phyloP scores from a whole-genome alignment of 2,888 invertebrate genomes.

The Hyppa rectilinea region DNA sequence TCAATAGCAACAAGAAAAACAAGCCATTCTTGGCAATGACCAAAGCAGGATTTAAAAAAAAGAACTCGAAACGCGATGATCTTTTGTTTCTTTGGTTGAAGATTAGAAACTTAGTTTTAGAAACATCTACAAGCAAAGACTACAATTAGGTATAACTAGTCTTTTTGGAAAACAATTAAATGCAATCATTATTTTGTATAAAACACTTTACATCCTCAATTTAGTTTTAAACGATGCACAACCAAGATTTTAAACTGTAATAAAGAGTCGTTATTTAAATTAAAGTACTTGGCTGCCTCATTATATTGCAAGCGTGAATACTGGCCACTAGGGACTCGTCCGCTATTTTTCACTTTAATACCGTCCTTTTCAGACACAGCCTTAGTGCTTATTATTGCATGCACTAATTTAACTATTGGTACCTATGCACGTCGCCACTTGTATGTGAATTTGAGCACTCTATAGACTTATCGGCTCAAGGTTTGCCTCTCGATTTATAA shows the following conservation, averaged over 20 bases:
- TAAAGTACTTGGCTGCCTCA: conserved; percentile 20
- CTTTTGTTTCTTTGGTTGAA: conserved; percentile 7
- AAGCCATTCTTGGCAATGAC: conserved; percentile 30
- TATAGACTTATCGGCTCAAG: conserved; percentile 52
- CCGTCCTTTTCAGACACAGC: fast-evolving
- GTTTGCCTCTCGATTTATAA: conserved; percentile 48
- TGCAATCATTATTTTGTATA: conserved; percentile 7
- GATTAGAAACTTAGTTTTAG: not conserved
- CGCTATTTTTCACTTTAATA: not conserved
- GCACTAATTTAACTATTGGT: conserved; percentile 7
- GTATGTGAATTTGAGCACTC: conserved; percentile 46
- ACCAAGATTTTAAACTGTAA: conserved; percentile 16
- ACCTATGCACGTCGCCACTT: conserved; percentile 21
- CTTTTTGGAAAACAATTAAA: conserved; percentile 10
- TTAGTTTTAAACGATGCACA: conserved; percentile 25
- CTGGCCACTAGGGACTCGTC: conserved; percentile 21
- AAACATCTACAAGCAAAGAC: too few relatives aligned
- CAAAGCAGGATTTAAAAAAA: conserved; percentile 24
- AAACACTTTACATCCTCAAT: conserved; percentile 38
- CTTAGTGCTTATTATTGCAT: conserved; percentile 23
- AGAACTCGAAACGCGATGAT: not conserved
- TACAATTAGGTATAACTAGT: too few relatives aligned
- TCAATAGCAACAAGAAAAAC: conserved; percentile 35
- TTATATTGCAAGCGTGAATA: conserved; percentile 29
- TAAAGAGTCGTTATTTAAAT: conserved; percentile 48